These are phyloP conservation scores for Drosophila kanekoi DNA, from an alignment of 2,888 invertebrate genomes.

Conservation along the genomic window DNA sequence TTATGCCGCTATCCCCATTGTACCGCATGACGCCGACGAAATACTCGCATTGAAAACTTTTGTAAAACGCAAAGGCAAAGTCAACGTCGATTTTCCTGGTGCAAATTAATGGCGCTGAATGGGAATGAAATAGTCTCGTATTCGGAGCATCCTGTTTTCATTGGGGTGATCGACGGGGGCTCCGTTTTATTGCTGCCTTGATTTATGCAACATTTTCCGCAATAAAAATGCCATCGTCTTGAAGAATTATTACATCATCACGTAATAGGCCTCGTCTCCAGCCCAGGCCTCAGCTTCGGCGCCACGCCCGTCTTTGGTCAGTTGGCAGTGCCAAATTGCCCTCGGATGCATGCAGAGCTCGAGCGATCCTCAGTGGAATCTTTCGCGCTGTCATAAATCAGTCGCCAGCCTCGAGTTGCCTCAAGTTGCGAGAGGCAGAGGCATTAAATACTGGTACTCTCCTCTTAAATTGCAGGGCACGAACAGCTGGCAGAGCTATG, in stretches of 20 bases:
- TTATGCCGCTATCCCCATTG: constrained; percentile 63
- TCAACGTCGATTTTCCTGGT: constrained; percentile 44
- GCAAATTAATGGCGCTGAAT: constrained; percentile 68
- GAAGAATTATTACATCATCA: constrained; percentile 80
- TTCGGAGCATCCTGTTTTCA: constrained; percentile 63
- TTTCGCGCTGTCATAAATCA: constrained; percentile 75
- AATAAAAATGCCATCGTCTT: constrained; percentile 76
- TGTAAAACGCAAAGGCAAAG: constrained; percentile 21
- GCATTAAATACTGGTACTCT: constrained; percentile 72
- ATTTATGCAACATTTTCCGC: constrained; percentile 80
- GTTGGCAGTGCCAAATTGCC: constrained; percentile 64
- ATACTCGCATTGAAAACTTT: constrained; percentile 36
- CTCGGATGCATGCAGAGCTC: constrained; percentile 49
- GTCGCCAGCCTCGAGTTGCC: constrained; percentile 66
- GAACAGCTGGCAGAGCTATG: constrained; percentile 54
- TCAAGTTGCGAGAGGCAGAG: constrained; percentile 37
- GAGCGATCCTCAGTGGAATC: constrained; percentile 47
- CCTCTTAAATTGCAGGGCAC: constrained; percentile 73
- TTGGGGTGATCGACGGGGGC: constrained; percentile 56
- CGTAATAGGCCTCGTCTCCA: constrained; percentile 68
- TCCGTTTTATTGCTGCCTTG: constrained; percentile 76
- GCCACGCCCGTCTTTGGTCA: constrained; percentile 66
- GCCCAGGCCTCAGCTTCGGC: constrained; percentile 43
- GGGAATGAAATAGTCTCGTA: constrained; percentile 57
- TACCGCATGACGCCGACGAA: constrained; percentile 62